These are phyloP conservation scores for Nemotelus nigrinus DNA, from an alignment of 2,888 invertebrate genomes.

Conservation along the genomic window DNA sequence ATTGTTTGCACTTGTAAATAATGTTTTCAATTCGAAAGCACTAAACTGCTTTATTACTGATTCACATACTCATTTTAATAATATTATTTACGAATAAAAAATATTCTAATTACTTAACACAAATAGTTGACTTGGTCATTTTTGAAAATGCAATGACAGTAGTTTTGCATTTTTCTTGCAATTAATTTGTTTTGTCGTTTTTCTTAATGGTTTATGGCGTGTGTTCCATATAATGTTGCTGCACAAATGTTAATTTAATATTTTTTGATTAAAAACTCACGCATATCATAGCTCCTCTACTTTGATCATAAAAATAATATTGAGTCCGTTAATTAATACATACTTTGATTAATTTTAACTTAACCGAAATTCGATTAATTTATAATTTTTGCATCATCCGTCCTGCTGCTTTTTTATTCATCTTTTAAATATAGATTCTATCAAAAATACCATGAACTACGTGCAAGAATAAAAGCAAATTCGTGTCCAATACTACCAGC, in stretches of 20 bases:
- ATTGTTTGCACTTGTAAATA: slow-evolving; percentile 34
- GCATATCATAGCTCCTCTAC: not conserved
- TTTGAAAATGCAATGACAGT: slow-evolving; percentile 20
- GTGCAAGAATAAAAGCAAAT: slow-evolving; percentile 87
- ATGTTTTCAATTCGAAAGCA: slow-evolving; percentile 12
- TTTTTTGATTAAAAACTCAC: not conserved
- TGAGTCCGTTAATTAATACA: not conserved
- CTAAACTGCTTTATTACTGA: slow-evolving; percentile 32
- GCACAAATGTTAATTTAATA: slow-evolving; percentile 10
- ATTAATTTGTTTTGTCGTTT: slow-evolving; percentile 21
- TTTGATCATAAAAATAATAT: slow-evolving; percentile 1
- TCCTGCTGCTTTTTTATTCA: slow-evolving; percentile 48
- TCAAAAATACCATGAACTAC: slow-evolving; percentile 87
- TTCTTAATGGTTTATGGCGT: slow-evolving; percentile 32
- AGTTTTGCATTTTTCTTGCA: slow-evolving; percentile 17
- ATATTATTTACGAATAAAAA: not conserved
- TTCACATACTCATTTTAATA: slow-evolving; percentile 12
- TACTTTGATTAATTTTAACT: slow-evolving; percentile 19
- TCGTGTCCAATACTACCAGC: slow-evolving; percentile 81
- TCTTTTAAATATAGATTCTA: slow-evolving; percentile 76
- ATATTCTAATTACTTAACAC: not conserved
- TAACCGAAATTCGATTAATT: slow-evolving; percentile 36
- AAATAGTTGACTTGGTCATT: slow-evolving; percentile 7
- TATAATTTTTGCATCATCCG: slow-evolving; percentile 49
- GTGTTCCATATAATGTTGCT: slow-evolving; percentile 24